Evolutionary conservation across 2,888 invertebrate species (phyloP).

Genomic region (Drosophila greeni): DNA sequence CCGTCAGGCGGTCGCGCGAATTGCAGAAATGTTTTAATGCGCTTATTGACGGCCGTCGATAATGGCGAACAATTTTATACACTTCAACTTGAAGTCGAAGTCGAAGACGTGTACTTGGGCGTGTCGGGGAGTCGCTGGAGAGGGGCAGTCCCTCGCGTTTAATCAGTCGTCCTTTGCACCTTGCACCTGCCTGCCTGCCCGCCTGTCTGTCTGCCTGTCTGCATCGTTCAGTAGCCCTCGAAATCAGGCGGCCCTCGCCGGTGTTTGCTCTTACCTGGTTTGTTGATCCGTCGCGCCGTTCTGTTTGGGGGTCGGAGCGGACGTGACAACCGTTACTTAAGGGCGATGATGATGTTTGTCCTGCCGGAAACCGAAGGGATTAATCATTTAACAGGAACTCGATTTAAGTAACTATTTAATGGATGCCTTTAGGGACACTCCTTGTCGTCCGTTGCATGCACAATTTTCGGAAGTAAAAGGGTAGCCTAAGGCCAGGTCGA

Average conservation of each 20-base stretch:
- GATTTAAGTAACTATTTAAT: constrained; percentile 17
- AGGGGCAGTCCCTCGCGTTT: constrained; percentile 10
- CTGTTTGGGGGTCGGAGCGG: constrained; percentile 5
- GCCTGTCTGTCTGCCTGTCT: neutral
- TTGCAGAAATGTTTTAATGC: constrained; percentile 42
- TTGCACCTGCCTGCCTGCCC: constrained; percentile 28
- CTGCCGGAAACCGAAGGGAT: constrained; percentile 18
- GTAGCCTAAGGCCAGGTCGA: neutral
- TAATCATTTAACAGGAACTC: constrained; percentile 18
- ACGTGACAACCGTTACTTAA: constrained; percentile 25
- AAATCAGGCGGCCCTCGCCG: constrained; percentile 6
- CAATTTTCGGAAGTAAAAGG: constrained; percentile 1
- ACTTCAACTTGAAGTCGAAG: constrained; percentile 25
- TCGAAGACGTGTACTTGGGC: constrained; percentile 27
- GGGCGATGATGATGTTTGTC: constrained; percentile 18
- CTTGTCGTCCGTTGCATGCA: neutral
- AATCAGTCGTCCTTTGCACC: constrained; percentile 29
- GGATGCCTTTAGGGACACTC: neutral
- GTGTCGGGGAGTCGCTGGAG: neutral
- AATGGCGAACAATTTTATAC: constrained; percentile 45
- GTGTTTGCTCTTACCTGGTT: constrained; percentile 19
- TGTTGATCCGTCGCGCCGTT: constrained; percentile 14
- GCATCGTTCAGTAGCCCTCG: constrained; percentile 6
- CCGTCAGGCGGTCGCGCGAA: constrained; percentile 20
- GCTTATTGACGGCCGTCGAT: constrained; percentile 41